These are phyloP conservation scores for Dasysyrphus albostriatus DNA, from an alignment of 2,888 invertebrate species.

Conservation along the genomic window DNA sequence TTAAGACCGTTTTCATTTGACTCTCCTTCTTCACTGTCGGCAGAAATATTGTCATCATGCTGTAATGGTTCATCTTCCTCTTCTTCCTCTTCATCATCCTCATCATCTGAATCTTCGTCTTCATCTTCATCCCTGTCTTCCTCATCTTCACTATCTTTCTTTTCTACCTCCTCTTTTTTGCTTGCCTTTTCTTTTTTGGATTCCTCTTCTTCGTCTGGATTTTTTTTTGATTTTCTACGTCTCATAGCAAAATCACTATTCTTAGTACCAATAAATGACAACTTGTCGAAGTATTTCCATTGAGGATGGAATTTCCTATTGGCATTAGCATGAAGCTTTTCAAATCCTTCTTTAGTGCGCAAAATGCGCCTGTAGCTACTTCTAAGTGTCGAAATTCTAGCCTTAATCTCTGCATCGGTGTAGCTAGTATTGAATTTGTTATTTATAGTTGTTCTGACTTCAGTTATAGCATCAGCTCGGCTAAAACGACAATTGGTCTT, in stretches of 20 bases:
- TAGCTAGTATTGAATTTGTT: slow-evolving; percentile 47
- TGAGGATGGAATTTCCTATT: slow-evolving; percentile 64
- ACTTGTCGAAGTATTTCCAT: slow-evolving; percentile 57
- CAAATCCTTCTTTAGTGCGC: slow-evolving; percentile 49
- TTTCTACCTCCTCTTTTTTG: not conserved
- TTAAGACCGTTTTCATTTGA: not conserved
- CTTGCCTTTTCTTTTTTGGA: not conserved
- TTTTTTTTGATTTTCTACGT: slow-evolving; percentile 18
- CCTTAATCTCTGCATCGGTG: slow-evolving; percentile 36
- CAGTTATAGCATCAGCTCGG: slow-evolving; percentile 43
- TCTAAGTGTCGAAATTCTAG: slow-evolving; percentile 46
- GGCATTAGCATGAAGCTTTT: slow-evolving; percentile 55
- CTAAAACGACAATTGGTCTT: slow-evolving; percentile 44
- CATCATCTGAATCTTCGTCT: slow-evolving; percentile 26
- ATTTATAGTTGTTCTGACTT: slow-evolving; percentile 43
- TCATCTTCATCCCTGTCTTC: not conserved
- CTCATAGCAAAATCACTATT: slow-evolving; percentile 51
- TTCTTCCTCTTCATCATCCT: not conserved
- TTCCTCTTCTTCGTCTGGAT: not conserved
- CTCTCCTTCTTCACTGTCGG: slow-evolving; percentile 5
- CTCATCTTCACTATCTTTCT: not conserved
- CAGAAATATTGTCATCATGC: slow-evolving; percentile 18
- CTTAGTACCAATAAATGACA: slow-evolving; percentile 56
- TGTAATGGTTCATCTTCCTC: not conserved
- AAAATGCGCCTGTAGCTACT: slow-evolving; percentile 59